Base-by-base conservation (phyloP, 2,888 invertebrate genomes). In the Electrophaes corylata region DNA sequence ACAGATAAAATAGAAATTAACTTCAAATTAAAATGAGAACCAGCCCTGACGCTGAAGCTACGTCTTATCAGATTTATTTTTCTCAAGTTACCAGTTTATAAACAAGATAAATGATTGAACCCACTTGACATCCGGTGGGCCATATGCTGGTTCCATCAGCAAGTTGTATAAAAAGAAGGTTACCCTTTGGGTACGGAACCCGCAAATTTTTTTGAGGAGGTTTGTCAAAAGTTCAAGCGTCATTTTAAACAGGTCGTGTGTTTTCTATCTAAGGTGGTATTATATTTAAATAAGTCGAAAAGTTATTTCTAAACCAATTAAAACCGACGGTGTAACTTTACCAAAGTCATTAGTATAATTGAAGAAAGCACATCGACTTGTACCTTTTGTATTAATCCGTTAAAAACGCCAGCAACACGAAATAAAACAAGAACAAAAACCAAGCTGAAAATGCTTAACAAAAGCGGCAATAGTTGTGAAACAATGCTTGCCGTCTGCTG, bases 391-490 rank as follows among this genome's bases (percentile, higher is more conserved):
- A 29, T 35, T 35, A 4, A 14, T 35, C 14, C 35, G 12, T 8
- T 5, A 37, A 37, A 37, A 37, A 37, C n/a, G 54, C 58, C 55
- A 66, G 54, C 60, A 59, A 65, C 59, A 56, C 39, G 10, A 18
- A 48, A n/a, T 23, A 31, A 49, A 61, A 61, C 56, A 64, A 48
- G 44, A 31, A 56, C 31, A 35, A 47, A 40, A 45, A 31, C 39
- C 5, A 5, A 48, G 39, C 50, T 39, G 40, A 49, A 50, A 63
- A 53, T 57, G 16, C 46, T 48, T 39, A 59, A 62, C 62, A 64
- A 55, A 49, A 61, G 65, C 64, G 60, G 67, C 61, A 69, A 71
- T 69, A 67, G 66, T 70, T 64, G 57, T 40, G 61, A 60, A 75
- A 75, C 72, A 75, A 75, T 66, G 64, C 60, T 35, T 33, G 44